Conservation (phyloP, 2,888 invertebrate species). For the Rhingia rostrata region DNA sequence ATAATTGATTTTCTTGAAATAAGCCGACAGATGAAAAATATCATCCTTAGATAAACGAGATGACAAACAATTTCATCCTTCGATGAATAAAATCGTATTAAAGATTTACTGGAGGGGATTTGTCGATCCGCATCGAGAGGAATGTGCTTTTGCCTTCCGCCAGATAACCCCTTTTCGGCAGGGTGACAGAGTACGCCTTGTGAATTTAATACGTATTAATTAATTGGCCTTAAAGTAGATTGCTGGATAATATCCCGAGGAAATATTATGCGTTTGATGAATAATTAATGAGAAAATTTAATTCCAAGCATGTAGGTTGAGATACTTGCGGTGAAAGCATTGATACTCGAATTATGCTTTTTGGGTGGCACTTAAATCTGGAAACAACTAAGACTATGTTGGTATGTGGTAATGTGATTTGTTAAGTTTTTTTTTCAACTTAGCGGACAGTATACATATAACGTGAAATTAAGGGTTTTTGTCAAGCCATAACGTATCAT, state of each 20-base stretch:
- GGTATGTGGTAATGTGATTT: too few relatives aligned
- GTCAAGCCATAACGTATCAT: too few relatives aligned
- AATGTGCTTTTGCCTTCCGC: slow-evolving; percentile 4
- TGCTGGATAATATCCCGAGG: slow-evolving; percentile 50
- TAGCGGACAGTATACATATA: too few relatives aligned
- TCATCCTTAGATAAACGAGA: slow-evolving; percentile 33
- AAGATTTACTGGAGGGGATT: slow-evolving; percentile 39
- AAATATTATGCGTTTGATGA: slow-evolving; percentile 55
- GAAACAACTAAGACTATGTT: too few relatives aligned
- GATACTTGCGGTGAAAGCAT: too few relatives aligned
- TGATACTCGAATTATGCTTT: too few relatives aligned
- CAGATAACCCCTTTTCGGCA: background rate
- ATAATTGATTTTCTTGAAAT: slow-evolving; percentile 58
- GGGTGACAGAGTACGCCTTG: background rate
- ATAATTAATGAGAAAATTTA: slow-evolving; percentile 54
- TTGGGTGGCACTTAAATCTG: too few relatives aligned
- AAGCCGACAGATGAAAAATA: slow-evolving; percentile 55
- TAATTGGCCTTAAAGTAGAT: slow-evolving; percentile 57
- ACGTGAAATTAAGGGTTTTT: too few relatives aligned
- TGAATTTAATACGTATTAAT: slow-evolving; percentile 52
- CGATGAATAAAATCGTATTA: slow-evolving; percentile 46
- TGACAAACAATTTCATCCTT: slow-evolving; percentile 63
- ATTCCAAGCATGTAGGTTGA: too few relatives aligned
- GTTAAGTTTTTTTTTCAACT: too few relatives aligned
- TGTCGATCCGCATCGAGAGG: background rate